Base-by-base conservation (phyloP, 2,797 vertebrate species). In the Notamacropus eugenii region DNA sequence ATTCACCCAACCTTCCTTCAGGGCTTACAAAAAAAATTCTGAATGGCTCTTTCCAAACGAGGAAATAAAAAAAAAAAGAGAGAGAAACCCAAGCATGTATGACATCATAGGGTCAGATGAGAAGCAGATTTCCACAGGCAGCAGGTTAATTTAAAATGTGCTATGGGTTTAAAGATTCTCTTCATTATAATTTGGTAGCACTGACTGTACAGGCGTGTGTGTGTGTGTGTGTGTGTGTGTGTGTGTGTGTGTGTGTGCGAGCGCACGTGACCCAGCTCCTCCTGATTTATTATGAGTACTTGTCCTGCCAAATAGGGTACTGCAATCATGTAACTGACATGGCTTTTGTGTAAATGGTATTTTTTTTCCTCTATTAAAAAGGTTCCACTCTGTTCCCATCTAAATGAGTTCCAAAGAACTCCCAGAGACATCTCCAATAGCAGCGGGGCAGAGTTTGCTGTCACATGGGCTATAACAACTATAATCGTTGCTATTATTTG, bases 291-390 rank as follows among this genome's bases (percentile, higher is more conserved):
- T 0, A 3, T 14, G 82, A 50, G 55, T 31, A 10, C 34, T 0
- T 1, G 93, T 29, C 40, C 22, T 93, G 1, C 50, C 40, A 2
- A 12, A 0, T 0, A 0, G 55, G 22, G 12, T 29, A 6, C 31
- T 0, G 0, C 0, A 0, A 0, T 8, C 57, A 1, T 0, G 0
- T 54, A 2, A 27, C 11, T 0, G 91, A 50, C 29, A 55, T 24
- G 19, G 91, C 54, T 9, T 28, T 5, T 29, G 34, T 28, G 31
- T 0, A 0, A 19, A 24, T 0, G n/a, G 74, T 5, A 1, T 16
- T 34, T 46, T 55, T 34, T 14, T 14, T 50, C 31, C 56, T 58
- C 93, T 31, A 8, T 0, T 8, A 31, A 56, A 24, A 87, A 62
- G 0, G 3, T 0, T 3, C 62, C 55, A 3, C 58, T n/a, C 52